These are phyloP conservation scores for Cheilinus undulatus DNA, from an alignment of 2,113 vertebrate genomes.

Conservation along the genomic window DNA sequence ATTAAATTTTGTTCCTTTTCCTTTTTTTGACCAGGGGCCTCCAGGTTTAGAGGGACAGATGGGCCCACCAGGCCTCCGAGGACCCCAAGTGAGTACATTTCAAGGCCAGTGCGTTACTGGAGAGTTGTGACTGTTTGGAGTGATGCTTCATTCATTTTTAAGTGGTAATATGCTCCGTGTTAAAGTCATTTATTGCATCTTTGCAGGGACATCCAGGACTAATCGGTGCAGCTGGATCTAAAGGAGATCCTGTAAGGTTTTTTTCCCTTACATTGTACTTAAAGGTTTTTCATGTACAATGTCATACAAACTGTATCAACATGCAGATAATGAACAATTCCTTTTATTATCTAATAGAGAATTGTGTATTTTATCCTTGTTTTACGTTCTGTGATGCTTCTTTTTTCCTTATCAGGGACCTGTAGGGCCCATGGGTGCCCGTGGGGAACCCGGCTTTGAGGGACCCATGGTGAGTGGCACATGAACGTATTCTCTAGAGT, in stretches of 20 bases:
- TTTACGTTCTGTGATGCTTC: background rate
- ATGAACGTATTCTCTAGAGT: background rate
- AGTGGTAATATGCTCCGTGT: background rate
- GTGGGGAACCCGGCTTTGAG: constrained; percentile 86
- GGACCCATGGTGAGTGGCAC: constrained; percentile 85
- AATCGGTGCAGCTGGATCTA: constrained; percentile 82
- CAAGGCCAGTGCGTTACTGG: background rate
- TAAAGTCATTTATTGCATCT: constrained; percentile 24
- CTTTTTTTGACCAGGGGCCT: constrained; percentile 82
- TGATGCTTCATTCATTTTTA: constrained; percentile 1
- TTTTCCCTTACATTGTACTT: too few relatives aligned
- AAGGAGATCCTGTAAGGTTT: constrained; percentile 87
- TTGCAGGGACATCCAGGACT: constrained; percentile 83
- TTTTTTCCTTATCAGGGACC: constrained; percentile 79
- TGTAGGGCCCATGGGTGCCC: constrained; percentile 76
- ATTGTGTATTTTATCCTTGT: background rate
- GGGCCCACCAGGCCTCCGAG: constrained; percentile 82
- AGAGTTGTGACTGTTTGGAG: background rate
- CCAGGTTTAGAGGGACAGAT: constrained; percentile 86
- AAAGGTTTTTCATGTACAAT: too few relatives aligned
- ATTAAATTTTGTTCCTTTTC: constrained; percentile 4
- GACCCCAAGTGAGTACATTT: constrained; percentile 81
- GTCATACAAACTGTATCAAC: too few relatives aligned
- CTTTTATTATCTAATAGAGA: background rate
- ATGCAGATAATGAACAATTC: background rate